Evolutionary conservation across 2,797 vertebrate genomes (phyloP).

Genomic region (Alcedo atthis): DNA sequence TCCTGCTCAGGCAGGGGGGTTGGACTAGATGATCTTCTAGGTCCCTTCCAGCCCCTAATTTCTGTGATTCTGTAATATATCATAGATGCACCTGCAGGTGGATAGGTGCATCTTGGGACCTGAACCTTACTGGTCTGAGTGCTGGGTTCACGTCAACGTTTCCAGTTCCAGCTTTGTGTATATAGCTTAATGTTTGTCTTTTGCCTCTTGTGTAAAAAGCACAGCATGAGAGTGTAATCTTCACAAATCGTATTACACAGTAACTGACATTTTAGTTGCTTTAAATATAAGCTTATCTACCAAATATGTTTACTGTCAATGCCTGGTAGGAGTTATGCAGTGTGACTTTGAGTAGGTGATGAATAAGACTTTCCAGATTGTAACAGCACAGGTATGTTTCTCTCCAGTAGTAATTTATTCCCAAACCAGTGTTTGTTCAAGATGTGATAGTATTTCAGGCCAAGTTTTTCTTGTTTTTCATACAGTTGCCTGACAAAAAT

Average conservation of each 20-base stretch:
- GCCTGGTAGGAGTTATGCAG: neutral
- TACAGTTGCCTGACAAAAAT: neutral
- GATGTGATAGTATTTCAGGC: neutral
- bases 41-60: no score
- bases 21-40: no score
- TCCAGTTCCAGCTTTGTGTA: neutral
- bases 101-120: fast-evolving
- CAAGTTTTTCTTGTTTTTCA: neutral
- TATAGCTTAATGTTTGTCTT: neutral
- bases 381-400: neutral
- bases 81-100: no score
- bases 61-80: no score
- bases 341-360: neutral
- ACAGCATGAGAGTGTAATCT: neutral
- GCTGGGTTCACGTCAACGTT: fast-evolving
- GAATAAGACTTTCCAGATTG: neutral
- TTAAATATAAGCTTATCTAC: neutral
- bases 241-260: neutral
- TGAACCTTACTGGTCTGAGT: fast-evolving
- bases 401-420: neutral
- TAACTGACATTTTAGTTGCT: no score
- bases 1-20: no score
- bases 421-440: neutral
- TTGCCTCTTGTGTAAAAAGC: fast-evolving
- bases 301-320: neutral